Base-by-base conservation (phyloP, 1,140 invertebrate genomes). In the Dendroctonus valens region DNA sequence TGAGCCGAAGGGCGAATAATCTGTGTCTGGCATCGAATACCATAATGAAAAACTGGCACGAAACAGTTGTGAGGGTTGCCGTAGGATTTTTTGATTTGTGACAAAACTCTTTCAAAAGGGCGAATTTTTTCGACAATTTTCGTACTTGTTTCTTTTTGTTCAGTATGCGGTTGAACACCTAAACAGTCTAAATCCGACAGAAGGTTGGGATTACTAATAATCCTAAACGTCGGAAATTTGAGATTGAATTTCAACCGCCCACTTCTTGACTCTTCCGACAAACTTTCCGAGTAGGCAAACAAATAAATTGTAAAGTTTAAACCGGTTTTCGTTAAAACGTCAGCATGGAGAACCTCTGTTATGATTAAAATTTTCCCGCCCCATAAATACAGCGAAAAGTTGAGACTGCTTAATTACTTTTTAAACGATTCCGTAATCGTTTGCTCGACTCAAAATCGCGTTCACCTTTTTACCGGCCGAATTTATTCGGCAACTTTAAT, bases 281-380 rank as follows among this genome's bases (percentile, higher is more conserved):
- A 48, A 48, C 46, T 48, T 48, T 5, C 46, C 14, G 46, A 11
- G 11, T 48, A 48, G 46, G 14, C 11, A 48, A 48, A 48, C 46
- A 48, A 48, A 48, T 48, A n/a, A 48, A 48, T 48, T 48, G 46
- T 48, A 14, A 48, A 48, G 46, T 48, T 48, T 48, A 48, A 48
- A 48, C 46, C 14, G 11, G 46, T 48, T 48, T 48, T 48, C 46
- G 46, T 48, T 14, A 14, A 14, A 14, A 48, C 7, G 11, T 48
- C 46, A 48, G 14, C 46, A 48, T 26, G 46, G 14, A 14, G 46
- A 48, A 48, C 46, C 46, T 26, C 26, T 48, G 46, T 48, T 48
- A 48, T 48, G 46, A 48, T 48, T 48, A 48, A 48, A 48, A n/a
- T n/a, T 48, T 48, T 5, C 46, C 46, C 5, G 46, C 11, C 46